A percentile compares a stretch with the other conserved stretches of the same genome.
phyloP scores from a whole-genome alignment of 2,797 vertebrate species.

The Lophius americanus region DNA sequence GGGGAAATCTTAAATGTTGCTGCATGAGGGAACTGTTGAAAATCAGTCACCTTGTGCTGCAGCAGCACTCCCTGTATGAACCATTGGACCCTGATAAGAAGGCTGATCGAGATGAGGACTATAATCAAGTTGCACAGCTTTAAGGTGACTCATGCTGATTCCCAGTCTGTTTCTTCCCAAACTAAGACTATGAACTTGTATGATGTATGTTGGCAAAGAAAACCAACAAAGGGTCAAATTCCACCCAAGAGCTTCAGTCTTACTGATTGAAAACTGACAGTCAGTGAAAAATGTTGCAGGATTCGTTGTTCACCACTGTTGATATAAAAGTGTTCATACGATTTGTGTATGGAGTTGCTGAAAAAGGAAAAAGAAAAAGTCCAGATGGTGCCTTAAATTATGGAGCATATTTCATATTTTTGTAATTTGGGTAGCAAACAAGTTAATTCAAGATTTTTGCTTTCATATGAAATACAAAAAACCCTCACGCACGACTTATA shows the following conservation, averaged over 20 bases:
- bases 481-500: not conserved
- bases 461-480: not conserved
- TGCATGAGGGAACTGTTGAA: slow-evolving; percentile 33
- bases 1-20: slow-evolving; percentile 41
- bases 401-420: not conserved
- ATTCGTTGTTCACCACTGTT: slow-evolving; percentile 9
- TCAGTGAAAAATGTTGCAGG: not conserved
- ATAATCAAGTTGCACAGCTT: slow-evolving; percentile 28
- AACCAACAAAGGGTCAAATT: not conserved
- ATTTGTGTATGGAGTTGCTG: slow-evolving; percentile 10
- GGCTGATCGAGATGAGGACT: slow-evolving; percentile 50
- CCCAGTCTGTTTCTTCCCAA: slow-evolving; percentile 24
- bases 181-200: slow-evolving; percentile 27
- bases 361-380: slow-evolving; percentile 12
- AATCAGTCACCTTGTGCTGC: slow-evolving; percentile 34
- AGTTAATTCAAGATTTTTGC: too few relatives aligned
- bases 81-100: slow-evolving; percentile 77
- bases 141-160: slow-evolving; percentile 52
- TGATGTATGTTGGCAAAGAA: not conserved
- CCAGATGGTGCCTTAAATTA: not conserved
- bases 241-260: not conserved
- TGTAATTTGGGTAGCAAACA: not conserved
- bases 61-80: slow-evolving; percentile 65
- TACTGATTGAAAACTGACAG: too few relatives aligned
- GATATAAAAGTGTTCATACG: slow-evolving; percentile 1